Evolutionary conservation across 2,888 invertebrate species (phyloP).

Genomic region (Atherix ibis): DNA sequence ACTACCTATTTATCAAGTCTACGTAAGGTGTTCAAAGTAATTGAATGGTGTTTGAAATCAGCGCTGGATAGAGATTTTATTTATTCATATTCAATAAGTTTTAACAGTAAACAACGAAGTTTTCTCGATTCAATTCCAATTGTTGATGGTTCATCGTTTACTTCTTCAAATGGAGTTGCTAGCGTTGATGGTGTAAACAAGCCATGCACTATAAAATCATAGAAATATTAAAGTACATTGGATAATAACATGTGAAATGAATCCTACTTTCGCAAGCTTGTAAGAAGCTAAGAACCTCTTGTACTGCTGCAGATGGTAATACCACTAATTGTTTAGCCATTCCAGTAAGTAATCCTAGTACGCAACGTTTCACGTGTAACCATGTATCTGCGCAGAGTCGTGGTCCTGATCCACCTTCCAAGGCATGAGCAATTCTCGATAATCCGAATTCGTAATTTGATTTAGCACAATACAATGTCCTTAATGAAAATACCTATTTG

Average conservation of each 20-base stretch:
- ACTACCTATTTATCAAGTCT: no score
- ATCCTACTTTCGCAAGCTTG: conserved; percentile 69
- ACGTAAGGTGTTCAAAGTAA: no score
- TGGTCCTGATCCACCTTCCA: conserved; percentile 36
- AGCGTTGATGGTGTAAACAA: conserved; percentile 28
- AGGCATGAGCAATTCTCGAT: conserved; percentile 88
- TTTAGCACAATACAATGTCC: conserved; percentile 93
- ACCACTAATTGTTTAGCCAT: conserved; percentile 73
- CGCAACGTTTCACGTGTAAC: conserved; percentile 94
- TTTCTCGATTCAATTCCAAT: conserved; percentile 31
- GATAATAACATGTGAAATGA: no score
- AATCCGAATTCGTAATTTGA: conserved; percentile 99
- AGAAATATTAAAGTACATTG: not conserved
- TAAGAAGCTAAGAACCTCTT: conserved; percentile 70
- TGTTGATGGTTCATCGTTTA: conserved; percentile 24
- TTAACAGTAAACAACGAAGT: conserved; percentile 24
- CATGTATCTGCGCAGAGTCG: conserved; percentile 96
- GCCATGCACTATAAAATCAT: conserved; percentile 22
- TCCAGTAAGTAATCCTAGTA: conserved; percentile 73
- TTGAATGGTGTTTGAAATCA: no score
- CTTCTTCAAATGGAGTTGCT: conserved; percentile 22
- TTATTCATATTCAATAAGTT: conserved; percentile 28
- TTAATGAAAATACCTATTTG: conserved; percentile 22
- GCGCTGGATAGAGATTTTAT: no score
- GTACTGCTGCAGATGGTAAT: conserved; percentile 59